Conservation (phyloP, 2,888 invertebrate genomes). For the Drosophila lacicola region DNA sequence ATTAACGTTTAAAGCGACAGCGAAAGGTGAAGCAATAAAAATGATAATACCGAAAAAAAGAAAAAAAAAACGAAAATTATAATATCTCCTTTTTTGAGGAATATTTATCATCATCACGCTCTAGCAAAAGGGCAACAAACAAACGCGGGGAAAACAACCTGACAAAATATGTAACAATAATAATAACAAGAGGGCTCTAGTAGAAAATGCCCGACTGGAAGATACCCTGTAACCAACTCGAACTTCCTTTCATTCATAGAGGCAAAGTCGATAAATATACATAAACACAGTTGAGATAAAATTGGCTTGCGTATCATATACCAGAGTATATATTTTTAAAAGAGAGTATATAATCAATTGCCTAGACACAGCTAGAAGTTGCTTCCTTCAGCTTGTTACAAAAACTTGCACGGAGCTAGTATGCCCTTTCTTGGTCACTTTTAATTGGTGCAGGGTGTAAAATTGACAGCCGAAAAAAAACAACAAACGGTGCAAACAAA, state of each 20-base stretch:
- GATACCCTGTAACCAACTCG: not conserved
- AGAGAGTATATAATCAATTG: too few relatives aligned
- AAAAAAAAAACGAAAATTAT: conserved; percentile 23
- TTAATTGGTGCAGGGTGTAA: not conserved
- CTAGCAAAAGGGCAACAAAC: conserved; percentile 14
- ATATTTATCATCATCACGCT: conserved; percentile 52
- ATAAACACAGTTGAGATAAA: too few relatives aligned
- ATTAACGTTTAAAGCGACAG: conserved; percentile 43
- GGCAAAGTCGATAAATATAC: too few relatives aligned
- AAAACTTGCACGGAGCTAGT: not conserved
- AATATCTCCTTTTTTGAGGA: conserved; percentile 43
- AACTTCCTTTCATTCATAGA: too few relatives aligned
- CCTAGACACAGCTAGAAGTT: too few relatives aligned
- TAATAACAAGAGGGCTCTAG: conserved; percentile 6
- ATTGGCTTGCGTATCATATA: too few relatives aligned
- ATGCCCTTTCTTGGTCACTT: not conserved
- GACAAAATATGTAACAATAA: conserved; percentile 26
- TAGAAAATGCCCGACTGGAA: not conserved
- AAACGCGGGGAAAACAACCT: not conserved
- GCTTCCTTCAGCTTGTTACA: too few relatives aligned
- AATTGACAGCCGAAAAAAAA: conserved; percentile 25
- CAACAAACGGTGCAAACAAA: conserved; percentile 29
- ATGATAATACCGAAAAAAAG: conserved; percentile 3
- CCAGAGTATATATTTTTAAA: too few relatives aligned
- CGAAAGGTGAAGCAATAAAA: conserved; percentile 9